Evolutionary conservation across 2,113 vertebrate genomes (phyloP), one percentile per base, ranked within the genome.

Genomic region (Myrmophylax atrothorax): DNA sequence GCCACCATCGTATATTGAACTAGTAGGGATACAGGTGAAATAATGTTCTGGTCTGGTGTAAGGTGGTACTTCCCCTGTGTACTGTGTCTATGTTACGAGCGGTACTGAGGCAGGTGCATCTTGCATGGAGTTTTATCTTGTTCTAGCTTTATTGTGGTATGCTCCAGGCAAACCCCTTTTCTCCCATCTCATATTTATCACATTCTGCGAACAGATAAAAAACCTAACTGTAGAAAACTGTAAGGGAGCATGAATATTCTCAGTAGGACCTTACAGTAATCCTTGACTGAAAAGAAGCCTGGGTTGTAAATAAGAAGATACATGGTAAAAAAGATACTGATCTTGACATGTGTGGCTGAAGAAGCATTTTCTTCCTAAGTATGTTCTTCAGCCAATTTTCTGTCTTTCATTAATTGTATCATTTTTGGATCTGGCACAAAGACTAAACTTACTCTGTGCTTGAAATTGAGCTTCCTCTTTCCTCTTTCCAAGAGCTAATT

Each of bases 321-420:
- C 1, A 7, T 44, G 29, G 31, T 72, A 53, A 31, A 84, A 97
- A 94, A 85, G 55, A 4, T 88, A 77, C 18, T 64, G 49, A 35
- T 55, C 38, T 83, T 92, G 49, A 66, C 82, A 84, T 55, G 11
- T 16, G 85, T 87, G 70, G 52, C 59, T 60, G 42, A 84, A 89
- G 35, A 86, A 89, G 7, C 18, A 17, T 91, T 93, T 83, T 88
- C 25, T 67, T 90, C 58, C 68, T 35, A 64, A 26, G 70, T 85
- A 1, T 73, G n/a, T 50, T 94, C 38, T 92, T 87, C 49, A 69
- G 86, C 75, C 79, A 89, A 7, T 77, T 91, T 94, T 94, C 75
- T 85, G 86, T 40, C 53, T 91, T 90, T 76, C 52, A 77, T 92
- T 79, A 68, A 40, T 83, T 93, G 25, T 90, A 56, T 92, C 76